Conservation (phyloP, 30 jellyfish, hydroid and myxozoan species). For the Hydractinia echinata region DNA sequence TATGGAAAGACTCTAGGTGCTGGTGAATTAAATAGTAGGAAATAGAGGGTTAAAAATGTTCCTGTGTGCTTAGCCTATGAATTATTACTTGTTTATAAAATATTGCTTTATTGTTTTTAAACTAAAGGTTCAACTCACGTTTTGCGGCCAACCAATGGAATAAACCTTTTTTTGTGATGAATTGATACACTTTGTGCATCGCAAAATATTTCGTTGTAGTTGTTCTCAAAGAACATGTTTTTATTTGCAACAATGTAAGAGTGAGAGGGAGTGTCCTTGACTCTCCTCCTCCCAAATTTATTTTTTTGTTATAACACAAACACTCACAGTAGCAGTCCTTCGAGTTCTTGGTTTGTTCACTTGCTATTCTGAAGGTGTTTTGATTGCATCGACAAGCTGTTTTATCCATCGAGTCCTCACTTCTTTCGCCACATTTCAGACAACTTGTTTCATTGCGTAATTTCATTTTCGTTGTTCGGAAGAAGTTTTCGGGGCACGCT, state of each 20-base stretch:
- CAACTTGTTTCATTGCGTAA: background rate
- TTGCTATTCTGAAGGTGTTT: background rate
- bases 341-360: background rate
- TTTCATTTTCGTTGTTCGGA: constrained; percentile 6
- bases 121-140: too few relatives aligned
- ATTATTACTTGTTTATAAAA: background rate
- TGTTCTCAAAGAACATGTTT: too few relatives aligned
- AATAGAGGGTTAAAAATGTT: background rate
- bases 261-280: too few relatives aligned
- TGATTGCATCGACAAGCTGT: background rate
- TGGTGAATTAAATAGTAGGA: background rate
- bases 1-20: too few relatives aligned
- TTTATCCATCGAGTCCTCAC: background rate
- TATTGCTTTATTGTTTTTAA: background rate
- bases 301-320: too few relatives aligned
- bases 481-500: background rate
- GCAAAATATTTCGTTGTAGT: too few relatives aligned
- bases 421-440: background rate
- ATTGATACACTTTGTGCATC: too few relatives aligned
- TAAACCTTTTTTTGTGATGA: too few relatives aligned
- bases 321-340: background rate
- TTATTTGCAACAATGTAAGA: too few relatives aligned
- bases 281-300: too few relatives aligned
- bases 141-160: too few relatives aligned
- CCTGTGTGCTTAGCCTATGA: background rate